These are phyloP conservation scores for Neosilurus mollespiculum DNA, from an alignment of 2,797 vertebrate genomes.

Conservation along the genomic window DNA sequence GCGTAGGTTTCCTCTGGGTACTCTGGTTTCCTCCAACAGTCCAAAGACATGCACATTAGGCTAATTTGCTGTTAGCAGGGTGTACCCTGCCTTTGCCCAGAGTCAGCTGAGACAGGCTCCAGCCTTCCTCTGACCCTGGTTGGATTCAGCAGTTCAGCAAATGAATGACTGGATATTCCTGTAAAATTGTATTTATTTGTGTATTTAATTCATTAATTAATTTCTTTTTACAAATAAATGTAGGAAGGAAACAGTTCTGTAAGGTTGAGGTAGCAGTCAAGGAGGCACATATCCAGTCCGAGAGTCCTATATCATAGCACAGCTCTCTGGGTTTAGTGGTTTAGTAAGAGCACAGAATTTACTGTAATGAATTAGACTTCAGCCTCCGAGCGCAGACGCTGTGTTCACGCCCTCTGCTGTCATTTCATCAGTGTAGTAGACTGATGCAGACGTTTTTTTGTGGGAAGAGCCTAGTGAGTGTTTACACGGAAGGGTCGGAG, in stretches of 20 bases:
- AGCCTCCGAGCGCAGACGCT: not conserved
- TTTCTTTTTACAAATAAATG: no score
- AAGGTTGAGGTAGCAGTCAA: not conserved
- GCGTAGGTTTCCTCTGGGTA: no score
- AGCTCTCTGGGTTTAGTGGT: not conserved
- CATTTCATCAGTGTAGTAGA: not conserved
- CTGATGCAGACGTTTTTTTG: not conserved
- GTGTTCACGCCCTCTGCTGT: not conserved
- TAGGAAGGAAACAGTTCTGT: not conserved
- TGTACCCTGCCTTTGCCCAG: no score
- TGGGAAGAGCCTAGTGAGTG: not conserved
- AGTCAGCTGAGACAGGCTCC: no score
- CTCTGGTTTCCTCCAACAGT: no score
- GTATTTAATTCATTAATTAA: no score
- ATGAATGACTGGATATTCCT: no score
- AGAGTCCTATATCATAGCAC: not conserved
- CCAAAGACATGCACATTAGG: no score
- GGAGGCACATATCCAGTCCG: not conserved
- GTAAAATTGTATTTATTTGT: no score
- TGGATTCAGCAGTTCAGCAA: no score
- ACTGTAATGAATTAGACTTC: not conserved
- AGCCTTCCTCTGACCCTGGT: no score
- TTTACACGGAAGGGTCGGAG: not conserved
- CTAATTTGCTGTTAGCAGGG: no score
- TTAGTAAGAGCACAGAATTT: not conserved